Conservation (phyloP, 2,797 vertebrate genomes). For the Acomys russatus region DNA sequence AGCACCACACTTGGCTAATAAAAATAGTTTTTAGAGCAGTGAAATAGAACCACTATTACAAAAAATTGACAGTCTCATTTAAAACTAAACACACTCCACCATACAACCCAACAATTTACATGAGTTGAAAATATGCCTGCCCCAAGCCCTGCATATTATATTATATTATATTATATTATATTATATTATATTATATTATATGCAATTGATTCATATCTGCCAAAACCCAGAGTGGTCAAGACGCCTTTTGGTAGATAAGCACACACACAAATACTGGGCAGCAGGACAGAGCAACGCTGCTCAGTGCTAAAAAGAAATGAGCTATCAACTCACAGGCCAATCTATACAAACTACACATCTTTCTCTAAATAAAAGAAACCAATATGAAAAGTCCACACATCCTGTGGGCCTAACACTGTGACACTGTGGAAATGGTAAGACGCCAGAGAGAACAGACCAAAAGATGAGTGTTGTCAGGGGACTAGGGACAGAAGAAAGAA, state of each 20-base stretch:
- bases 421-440: constrained; percentile 2
- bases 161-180: not conserved
- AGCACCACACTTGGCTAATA: no score
- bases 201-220: not conserved
- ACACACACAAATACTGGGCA: not conserved
- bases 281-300: no score
- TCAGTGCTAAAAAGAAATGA: constrained; percentile 5
- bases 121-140: not conserved
- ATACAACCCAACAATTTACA: not conserved
- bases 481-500: not conserved
- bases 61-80: not conserved
- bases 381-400: not conserved
- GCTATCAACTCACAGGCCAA: not conserved
- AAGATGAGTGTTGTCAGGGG: not conserved
- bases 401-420: not conserved
- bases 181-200: no score
- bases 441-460: not conserved
- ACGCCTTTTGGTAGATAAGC: not conserved
- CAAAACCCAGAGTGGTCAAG: constrained; percentile 13
- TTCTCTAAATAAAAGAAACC: constrained; percentile 19
- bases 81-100: constrained; percentile 11
- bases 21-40: not conserved
- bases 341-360: not conserved
- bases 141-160: not conserved
- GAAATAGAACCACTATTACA: not conserved